Conservation (phyloP, 53 echinoderm and acorn worm species). For the Luidia sarsii region DNA sequence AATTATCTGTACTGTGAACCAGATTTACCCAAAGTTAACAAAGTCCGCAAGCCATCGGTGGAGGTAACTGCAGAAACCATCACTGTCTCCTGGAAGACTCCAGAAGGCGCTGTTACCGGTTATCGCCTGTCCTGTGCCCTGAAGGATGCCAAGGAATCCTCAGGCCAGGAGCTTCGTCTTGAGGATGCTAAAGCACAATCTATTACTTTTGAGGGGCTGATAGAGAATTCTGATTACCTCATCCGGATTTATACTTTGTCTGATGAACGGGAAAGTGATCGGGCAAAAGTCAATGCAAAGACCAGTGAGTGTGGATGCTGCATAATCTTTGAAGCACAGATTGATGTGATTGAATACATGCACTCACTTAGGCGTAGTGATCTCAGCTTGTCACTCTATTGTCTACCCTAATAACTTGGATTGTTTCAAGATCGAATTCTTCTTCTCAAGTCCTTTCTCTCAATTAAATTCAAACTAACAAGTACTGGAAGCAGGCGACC, state of each 20-base stretch:
- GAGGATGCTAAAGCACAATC: constrained; percentile 55
- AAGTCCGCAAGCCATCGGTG: constrained; percentile 67
- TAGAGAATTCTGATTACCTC: constrained; percentile 60
- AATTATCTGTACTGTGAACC: background rate
- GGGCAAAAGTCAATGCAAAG: constrained; percentile 63
- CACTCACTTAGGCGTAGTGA: background rate
- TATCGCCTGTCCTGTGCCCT: constrained; percentile 73
- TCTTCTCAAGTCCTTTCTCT: no score
- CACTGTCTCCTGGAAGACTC: constrained; percentile 72
- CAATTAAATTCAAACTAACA: no score
- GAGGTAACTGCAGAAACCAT: constrained; percentile 58
- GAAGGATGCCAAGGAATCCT: constrained; percentile 64
- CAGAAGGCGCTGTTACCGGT: constrained; percentile 67
- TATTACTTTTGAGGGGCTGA: constrained; percentile 62
- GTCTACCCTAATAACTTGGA: background rate
- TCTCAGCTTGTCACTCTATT: no score
- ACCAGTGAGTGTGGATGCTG: constrained; percentile 48
- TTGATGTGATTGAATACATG: background rate
- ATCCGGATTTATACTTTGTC: constrained; percentile 72
- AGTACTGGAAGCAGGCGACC: no score
- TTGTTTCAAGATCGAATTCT: no score
- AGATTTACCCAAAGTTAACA: constrained; percentile 53
- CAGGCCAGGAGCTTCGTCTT: constrained; percentile 58
- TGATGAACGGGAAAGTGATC: constrained; percentile 72
- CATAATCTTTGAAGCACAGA: background rate